phyloP scores from a whole-genome alignment of 2,113 vertebrate genomes.

The Clarias macrocephalus region DNA sequence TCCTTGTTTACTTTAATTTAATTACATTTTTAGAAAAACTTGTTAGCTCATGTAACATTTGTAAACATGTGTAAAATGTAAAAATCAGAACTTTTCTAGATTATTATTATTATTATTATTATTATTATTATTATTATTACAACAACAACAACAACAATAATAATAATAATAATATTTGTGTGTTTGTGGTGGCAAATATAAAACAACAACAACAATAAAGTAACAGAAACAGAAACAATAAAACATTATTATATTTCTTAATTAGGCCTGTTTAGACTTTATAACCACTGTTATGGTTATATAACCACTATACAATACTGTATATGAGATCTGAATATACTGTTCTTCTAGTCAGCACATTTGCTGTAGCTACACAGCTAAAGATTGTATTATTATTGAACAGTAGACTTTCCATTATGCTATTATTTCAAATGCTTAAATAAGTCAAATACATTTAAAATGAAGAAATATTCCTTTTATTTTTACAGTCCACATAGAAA shows the following conservation, averaged over 20 bases:
- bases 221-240: not conserved
- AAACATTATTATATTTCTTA: not conserved
- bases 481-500: too few relatives aligned
- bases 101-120: too few relatives aligned
- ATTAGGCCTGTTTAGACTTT: not conserved
- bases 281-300: not conserved
- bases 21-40: not conserved
- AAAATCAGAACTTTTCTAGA: not conserved
- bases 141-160: too few relatives aligned
- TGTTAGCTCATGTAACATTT: not conserved
- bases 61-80: not conserved
- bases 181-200: not conserved
- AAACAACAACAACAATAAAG: not conserved
- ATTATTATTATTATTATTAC: too few relatives aligned
- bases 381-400: not conserved
- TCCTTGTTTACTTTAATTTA: not conserved
- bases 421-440: too few relatives aligned
- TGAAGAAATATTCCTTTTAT: too few relatives aligned
- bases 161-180: too few relatives aligned
- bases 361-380: not conserved
- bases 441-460: too few relatives aligned
- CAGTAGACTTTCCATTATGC: not conserved
- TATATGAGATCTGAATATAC: not conserved
- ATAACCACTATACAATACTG: too few relatives aligned
- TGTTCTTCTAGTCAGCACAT: not conserved